Percentiles rank a stretch among this genome's conserved stretches.
Evolutionary conservation across 2,888 invertebrate genomes (phyloP).

Genomic region (Odontothrips loti): DNA sequence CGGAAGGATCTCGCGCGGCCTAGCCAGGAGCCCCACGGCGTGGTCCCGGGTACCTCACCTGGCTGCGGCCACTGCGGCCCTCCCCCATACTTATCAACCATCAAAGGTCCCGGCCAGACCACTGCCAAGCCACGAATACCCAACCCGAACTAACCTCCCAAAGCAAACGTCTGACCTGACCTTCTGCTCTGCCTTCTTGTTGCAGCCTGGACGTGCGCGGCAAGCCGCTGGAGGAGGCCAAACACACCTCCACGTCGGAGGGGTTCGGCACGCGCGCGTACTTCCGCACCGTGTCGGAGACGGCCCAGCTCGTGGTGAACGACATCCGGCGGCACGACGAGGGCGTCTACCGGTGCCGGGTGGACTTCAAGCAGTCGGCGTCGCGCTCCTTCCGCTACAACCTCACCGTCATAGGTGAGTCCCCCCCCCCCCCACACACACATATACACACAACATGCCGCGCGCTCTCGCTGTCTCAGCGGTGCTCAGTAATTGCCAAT

Average conservation of each 20-base stretch:
- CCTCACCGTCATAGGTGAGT: slow-evolving; percentile 85
- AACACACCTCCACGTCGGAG: slow-evolving; percentile 80
- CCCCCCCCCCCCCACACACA: too few species aligned
- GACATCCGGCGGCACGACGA: slow-evolving; percentile 84
- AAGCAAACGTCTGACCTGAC: not conserved
- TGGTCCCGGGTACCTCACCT: not conserved
- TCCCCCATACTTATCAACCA: too few species aligned
- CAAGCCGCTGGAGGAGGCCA: slow-evolving; percentile 70
- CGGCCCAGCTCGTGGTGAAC: slow-evolving; percentile 76
- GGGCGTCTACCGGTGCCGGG: slow-evolving; percentile 82
- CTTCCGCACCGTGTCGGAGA: slow-evolving; percentile 72
- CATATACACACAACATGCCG: too few species aligned
- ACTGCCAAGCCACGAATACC: too few species aligned
- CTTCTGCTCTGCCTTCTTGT: slow-evolving; percentile 40
- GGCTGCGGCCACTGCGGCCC: not conserved
- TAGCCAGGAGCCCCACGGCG: not conserved
- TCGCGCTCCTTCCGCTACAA: slow-evolving; percentile 85
- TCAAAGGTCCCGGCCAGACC: too few species aligned
- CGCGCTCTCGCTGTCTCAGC: too few species aligned
- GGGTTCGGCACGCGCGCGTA: slow-evolving; percentile 82
- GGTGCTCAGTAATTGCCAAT: too few species aligned
- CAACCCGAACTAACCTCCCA: too few species aligned
- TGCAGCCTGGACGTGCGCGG: slow-evolving; percentile 83
- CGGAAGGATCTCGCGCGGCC: too few species aligned
- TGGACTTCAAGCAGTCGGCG: slow-evolving; percentile 85